Evolutionary conservation across 2,797 vertebrate species (phyloP), one percentile per base, ranked within the genome.

Genomic region (Cynopterus sphinx): DNA sequence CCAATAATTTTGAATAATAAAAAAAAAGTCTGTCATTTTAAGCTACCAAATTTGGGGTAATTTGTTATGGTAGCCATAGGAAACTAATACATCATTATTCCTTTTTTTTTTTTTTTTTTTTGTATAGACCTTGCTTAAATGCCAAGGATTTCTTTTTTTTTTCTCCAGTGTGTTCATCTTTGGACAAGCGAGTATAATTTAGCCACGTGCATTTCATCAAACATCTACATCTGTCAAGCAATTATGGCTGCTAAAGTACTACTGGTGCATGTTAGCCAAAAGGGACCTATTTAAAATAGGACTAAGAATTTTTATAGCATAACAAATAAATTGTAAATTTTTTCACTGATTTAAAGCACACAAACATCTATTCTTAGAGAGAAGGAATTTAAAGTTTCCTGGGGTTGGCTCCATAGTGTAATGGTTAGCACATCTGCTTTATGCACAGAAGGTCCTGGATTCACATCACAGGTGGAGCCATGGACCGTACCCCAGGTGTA

Each of bases 111-210:
- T 46, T 2, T 46, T 46, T 46, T 46, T 46, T 87, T 91, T 55
- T 87, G n/a, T 21, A 78, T 65, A 78, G 88, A 41, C 46, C 2
- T 33, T 84, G 70, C 10, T 67, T 88, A 91, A 31, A 84, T 36
- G 39, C 33, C 17, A 46, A 88, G 49, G 28, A 79, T 78, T 88
- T 84, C 13, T 91, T 91, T 92, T 59, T 10, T 10, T 78, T 94
- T 91, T 94, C 46, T 78, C 41, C 55, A 61, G 36, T 61, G 67
- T 22, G 33, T 43, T 90, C 28, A 24, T 68, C 65, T 84, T 84
- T 67, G 49, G 41, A 92, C 36, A 96, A 59, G 26, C 65, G 71
- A 67, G 24, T 83, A 73, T 94, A 78, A 88, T 73, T 75, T 96
- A 94, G 51, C 39, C 71, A 61, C 84, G 24, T 21, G 17, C 28